phyloP scores from a whole-genome alignment of 35 echinoderm and acorn worm species.

The Heliocidaris erythrogramma region DNA sequence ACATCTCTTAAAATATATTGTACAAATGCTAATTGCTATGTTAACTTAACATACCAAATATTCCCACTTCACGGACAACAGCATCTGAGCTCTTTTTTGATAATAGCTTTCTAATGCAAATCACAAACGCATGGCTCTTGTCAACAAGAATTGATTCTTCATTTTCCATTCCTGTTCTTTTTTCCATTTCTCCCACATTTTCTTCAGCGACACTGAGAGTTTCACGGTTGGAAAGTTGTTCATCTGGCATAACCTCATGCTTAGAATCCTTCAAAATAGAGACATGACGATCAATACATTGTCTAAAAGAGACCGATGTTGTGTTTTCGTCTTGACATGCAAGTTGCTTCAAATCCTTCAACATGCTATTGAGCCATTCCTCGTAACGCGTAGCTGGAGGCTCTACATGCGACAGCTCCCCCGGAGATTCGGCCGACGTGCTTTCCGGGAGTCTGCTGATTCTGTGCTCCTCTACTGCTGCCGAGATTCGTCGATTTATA shows the following conservation, averaged over 20 bases:
- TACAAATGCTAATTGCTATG: too few relatives aligned
- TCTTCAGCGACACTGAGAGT: not conserved
- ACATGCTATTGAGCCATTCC: not conserved
- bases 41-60: slow-evolving; percentile 4
- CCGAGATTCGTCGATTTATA: slow-evolving; percentile 68
- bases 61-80: slow-evolving; percentile 1
- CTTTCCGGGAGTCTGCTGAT: not conserved
- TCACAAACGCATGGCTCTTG: not conserved
- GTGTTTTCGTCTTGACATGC: not conserved
- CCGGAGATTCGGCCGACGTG: not conserved
- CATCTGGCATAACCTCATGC: not conserved
- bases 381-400: not conserved
- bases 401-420: not conserved
- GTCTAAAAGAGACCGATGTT: not conserved
- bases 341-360: not conserved
- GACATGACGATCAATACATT: not conserved
- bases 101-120: slow-evolving; percentile 25
- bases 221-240: not conserved
- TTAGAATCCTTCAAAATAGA: not conserved
- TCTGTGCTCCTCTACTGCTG: slow-evolving; percentile 7
- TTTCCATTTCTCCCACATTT: not conserved
- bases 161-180: not conserved
- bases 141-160: not conserved
- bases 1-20: too few relatives aligned
- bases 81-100: not conserved